Evolutionary conservation across 2,888 invertebrate genomes (phyloP).

Genomic region (Cantharis rufa): DNA sequence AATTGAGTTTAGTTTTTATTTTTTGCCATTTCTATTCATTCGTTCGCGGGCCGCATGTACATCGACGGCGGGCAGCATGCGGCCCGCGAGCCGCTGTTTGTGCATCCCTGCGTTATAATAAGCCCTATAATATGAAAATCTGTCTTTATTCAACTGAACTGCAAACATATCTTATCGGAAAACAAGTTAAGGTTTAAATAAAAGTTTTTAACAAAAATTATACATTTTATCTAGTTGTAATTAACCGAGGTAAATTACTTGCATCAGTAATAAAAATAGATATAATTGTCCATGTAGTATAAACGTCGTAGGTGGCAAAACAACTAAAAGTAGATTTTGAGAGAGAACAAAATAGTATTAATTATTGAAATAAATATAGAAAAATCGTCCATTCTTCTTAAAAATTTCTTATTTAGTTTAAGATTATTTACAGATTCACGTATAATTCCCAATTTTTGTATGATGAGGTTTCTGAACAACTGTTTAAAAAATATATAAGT

Average conservation of each 20-base stretch:
- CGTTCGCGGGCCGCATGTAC: too few relatives aligned
- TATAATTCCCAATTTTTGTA: background rate
- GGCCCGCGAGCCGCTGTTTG: too few relatives aligned
- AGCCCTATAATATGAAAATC: too few relatives aligned
- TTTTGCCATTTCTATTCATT: too few relatives aligned
- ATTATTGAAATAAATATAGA: background rate
- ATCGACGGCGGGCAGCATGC: too few relatives aligned
- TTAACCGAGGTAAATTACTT: background rate
- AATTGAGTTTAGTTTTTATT: too few relatives aligned
- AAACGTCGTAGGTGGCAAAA: background rate
- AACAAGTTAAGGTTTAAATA: too few relatives aligned
- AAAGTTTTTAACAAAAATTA: background rate
- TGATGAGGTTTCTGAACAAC: background rate
- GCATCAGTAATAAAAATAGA: background rate
- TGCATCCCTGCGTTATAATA: too few relatives aligned
- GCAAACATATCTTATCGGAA: too few relatives aligned
- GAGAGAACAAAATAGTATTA: background rate
- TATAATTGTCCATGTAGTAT: background rate
- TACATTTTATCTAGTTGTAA: background rate
- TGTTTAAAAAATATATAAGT: background rate
- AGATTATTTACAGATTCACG: too few relatives aligned
- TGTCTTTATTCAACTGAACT: background rate
- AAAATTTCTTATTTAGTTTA: background rate
- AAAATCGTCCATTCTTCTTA: background rate
- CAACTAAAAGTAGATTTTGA: background rate